Evolutionary conservation across 2,113 vertebrate species (phyloP), one percentile per base, ranked within the genome.

Genomic region (Haemorhous mexicanus): DNA sequence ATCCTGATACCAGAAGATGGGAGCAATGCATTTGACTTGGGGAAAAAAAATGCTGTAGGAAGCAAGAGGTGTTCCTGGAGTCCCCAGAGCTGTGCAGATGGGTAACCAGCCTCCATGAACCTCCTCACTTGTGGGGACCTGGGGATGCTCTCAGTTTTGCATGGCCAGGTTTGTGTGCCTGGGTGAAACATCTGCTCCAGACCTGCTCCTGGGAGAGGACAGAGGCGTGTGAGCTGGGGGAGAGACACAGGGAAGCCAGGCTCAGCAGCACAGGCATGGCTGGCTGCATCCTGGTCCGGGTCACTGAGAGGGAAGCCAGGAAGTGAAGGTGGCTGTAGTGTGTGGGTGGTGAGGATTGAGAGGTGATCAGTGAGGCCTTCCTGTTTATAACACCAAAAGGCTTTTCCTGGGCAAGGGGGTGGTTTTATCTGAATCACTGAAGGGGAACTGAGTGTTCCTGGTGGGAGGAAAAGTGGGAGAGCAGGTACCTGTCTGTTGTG

Each of bases 401-500:
- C 52, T 68, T 46, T 47, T 89, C 90, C 84, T 2, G 4, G 68
- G 47, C 22, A 76, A 86, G 53, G 46, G 35, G 83, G 50, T 81
- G 79, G 63, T 46, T 94, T 92, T 53, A 74, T 73, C 63, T 88
- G 91, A 93, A 90, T 88, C 92, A 92, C 11, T 1, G 1, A 77
- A 59, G 63, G 41, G 72, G 67, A 94, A 82, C 62, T 23, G 69
- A 72, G 44, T 49, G 74, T 72, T 92, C 73, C 68, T 64, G 32
- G 58, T 79, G 84, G 89, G 64, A 92, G 70, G 62, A 87, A 52
- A 78, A 56, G 93, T 59, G 77, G 74, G 87, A 81, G 77, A 78
- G 69, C 47, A 75, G 74, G 73, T 81, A 89, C 94, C 80, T 84
- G 89, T 78, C 64, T 94, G 88, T 66, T 8, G 11, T 52, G 63